A percentile compares a stretch with the other conserved stretches of the same genome.
Conservation (phyloP, 1,140 invertebrate species). For the Eumeta japonica region DNA sequence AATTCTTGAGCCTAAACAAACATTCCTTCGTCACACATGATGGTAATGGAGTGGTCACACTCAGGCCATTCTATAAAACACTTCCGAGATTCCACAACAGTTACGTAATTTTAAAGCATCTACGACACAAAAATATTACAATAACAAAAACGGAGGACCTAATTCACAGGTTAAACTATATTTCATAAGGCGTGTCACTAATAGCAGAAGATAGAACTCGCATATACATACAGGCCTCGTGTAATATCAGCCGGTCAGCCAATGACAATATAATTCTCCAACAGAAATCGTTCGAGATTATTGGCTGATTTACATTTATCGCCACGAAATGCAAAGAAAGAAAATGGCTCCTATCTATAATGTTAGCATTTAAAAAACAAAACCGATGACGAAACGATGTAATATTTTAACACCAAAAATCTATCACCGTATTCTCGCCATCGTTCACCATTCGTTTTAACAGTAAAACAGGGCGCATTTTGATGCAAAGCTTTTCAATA, state of each 20-base stretch:
- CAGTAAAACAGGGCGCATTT: constrained; percentile 51
- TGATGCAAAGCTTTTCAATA: constrained; percentile 39
- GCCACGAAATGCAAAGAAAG: constrained; percentile 40
- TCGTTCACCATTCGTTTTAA: constrained; percentile 53
- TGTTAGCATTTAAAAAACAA: constrained; percentile 38
- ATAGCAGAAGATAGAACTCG: constrained; percentile 54
- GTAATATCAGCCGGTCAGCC: constrained; percentile 58
- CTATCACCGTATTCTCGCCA: constrained; percentile 56
- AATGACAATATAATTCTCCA: constrained; percentile 52
- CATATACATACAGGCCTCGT: constrained; percentile 58
- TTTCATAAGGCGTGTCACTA: constrained; percentile 56
- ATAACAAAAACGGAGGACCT: constrained; percentile 48
- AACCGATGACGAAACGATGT: constrained; percentile 51
- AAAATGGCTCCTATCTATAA: constrained; percentile 36
- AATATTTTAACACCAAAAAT: constrained; percentile 58
- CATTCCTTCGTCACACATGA: constrained; percentile 57
- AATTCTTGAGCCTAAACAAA: constrained; percentile 56
- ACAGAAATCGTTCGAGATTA: constrained; percentile 38
- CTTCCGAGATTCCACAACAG: constrained; percentile 53
- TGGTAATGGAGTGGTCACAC: constrained; percentile 54
- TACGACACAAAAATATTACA: constrained; percentile 52
- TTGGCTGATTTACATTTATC: constrained; percentile 30
- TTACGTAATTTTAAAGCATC: constrained; percentile 54
- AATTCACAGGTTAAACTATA: constrained; percentile 53
- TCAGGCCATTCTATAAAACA: constrained; percentile 55